Conservation (phyloP, 1,140 invertebrate genomes). For the Polypedilum pembai region DNA sequence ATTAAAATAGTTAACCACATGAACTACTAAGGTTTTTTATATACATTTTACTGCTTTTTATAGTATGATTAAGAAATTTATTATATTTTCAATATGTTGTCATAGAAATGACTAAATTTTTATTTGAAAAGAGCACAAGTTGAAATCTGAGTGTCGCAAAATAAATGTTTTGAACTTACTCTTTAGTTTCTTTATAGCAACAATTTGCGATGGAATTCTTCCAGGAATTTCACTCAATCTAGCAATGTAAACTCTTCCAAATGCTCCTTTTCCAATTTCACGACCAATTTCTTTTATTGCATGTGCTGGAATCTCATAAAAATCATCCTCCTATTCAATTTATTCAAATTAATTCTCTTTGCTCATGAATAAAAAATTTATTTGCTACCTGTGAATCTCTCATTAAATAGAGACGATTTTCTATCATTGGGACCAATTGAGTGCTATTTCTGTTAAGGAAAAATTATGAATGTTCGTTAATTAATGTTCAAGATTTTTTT, state of each 20-base stretch:
- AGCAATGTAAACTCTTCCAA: constrained; percentile 62
- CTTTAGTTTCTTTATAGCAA: constrained; percentile 67
- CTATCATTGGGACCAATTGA: not conserved
- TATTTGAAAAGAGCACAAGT: too few species aligned
- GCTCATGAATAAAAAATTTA: not conserved
- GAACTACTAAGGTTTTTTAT: too few species aligned
- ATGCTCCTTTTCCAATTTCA: constrained; percentile 64
- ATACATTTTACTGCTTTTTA: too few species aligned
- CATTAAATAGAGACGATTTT: not conserved
- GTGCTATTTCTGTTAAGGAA: not conserved
- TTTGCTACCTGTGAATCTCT: not conserved
- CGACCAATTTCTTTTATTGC: constrained; percentile 41
- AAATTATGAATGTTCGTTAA: not conserved
- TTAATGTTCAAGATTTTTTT: not conserved
- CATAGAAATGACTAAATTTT: too few species aligned
- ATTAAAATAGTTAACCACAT: too few species aligned
- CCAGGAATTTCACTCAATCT: constrained; percentile 47
- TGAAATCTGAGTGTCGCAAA: too few species aligned
- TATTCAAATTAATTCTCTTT: not conserved
- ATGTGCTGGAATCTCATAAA: constrained; percentile 32
- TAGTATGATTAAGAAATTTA: too few species aligned
- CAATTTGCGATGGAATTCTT: constrained; percentile 46
- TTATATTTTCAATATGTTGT: too few species aligned
- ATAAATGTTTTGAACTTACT: constrained; percentile 41
- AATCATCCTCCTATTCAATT: not conserved